Evolutionary conservation across 1,140 invertebrate genomes (phyloP).

Genomic region (Cyrtorhinus lividipennis): DNA sequence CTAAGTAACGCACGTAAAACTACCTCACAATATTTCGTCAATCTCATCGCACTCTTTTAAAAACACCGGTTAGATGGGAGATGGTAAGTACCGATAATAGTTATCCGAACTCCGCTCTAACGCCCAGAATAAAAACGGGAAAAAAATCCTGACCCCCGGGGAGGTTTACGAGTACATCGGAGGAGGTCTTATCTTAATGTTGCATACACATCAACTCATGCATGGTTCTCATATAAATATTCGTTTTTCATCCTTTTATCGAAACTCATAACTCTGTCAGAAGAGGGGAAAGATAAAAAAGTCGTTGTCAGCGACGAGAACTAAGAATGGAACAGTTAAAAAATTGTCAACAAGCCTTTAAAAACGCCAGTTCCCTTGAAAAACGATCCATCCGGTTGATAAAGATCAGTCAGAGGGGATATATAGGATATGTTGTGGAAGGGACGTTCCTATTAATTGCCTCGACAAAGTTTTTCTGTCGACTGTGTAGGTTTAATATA

Average conservation of each 20-base stretch:
- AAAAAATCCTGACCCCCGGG: no score
- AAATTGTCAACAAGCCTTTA: constrained; percentile 13
- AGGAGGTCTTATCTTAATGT: background rate
- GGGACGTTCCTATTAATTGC: constrained; percentile 12
- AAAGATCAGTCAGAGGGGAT: constrained; percentile 12
- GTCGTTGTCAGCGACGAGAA: constrained; percentile 4
- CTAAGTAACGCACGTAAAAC: no score
- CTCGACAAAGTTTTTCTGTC: constrained; percentile 15
- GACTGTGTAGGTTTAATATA: constrained; percentile 12
- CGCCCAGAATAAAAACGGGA: no score
- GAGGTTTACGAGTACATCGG: no score
- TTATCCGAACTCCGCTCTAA: no score
- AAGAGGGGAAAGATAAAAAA: constrained; percentile 1
- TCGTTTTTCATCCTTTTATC: constrained; percentile 6
- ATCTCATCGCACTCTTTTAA: no score
- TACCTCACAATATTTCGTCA: no score
- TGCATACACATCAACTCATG: background rate
- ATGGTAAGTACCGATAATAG: no score
- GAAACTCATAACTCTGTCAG: constrained; percentile 7
- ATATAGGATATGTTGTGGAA: background rate
- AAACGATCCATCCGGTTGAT: constrained; percentile 11
- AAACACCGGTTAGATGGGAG: no score
- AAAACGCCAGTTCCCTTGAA: constrained; percentile 8
- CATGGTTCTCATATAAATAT: background rate
- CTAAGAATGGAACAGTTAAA: constrained; percentile 9